Evolutionary conservation across 2,888 invertebrate genomes (phyloP).

Genomic region (Drosophila maculinotata): DNA sequence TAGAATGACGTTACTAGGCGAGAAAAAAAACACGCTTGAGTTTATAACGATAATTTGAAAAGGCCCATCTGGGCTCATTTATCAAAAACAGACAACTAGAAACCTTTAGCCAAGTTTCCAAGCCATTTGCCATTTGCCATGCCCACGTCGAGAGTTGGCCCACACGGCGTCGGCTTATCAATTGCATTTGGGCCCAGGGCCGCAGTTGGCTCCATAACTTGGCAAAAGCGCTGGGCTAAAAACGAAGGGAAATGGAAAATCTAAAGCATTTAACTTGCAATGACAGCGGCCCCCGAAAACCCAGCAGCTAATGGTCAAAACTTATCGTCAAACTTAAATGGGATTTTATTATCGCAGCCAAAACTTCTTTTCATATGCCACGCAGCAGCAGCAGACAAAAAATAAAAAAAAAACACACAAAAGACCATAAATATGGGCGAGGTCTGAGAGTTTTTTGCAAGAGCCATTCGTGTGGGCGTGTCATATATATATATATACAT

Average conservation of each 20-base stretch:
- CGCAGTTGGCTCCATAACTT: constrained; percentile 64
- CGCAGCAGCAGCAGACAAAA: constrained; percentile 18
- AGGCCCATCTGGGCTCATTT: constrained; percentile 55
- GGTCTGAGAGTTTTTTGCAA: constrained; percentile 54
- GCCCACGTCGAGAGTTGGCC: constrained; percentile 46
- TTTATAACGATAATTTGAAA: constrained; percentile 32
- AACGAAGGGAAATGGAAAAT: constrained; percentile 49
- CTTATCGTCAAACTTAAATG: constrained; percentile 80
- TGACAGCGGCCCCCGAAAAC: constrained; percentile 56
- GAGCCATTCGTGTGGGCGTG: constrained; percentile 54
- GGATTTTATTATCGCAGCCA: constrained; percentile 79
- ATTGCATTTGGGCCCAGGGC: constrained; percentile 59
- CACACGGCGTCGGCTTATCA: constrained; percentile 62
- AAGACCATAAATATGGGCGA: constrained; percentile 44
- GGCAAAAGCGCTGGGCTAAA: constrained; percentile 43
- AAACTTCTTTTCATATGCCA: constrained; percentile 69
- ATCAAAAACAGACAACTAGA: constrained; percentile 65
- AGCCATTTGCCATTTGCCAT: constrained; percentile 70
- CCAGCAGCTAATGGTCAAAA: constrained; percentile 72
- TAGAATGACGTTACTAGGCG: constrained; percentile 12
- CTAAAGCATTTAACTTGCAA: constrained; percentile 74
- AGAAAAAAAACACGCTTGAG: constrained; percentile 1
- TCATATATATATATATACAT: constrained; percentile 25
- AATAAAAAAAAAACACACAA: constrained; percentile 17
- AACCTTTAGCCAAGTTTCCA: constrained; percentile 63